phyloP scores from a whole-genome alignment of 2,888 invertebrate species.

The Acanthococcus lagerstroemiae region DNA sequence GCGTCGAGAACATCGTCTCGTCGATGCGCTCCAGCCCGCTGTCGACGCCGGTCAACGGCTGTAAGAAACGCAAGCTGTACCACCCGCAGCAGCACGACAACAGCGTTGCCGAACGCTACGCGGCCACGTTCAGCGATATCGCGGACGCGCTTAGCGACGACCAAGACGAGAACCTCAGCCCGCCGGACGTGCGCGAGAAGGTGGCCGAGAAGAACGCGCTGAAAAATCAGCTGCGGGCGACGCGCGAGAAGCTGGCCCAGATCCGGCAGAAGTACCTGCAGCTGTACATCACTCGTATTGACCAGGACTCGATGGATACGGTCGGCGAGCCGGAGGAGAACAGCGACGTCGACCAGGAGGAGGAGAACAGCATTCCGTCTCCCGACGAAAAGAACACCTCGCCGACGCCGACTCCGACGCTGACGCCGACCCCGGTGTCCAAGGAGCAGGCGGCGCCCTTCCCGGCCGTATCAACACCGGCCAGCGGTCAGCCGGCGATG shows the following conservation, averaged over 20 bases:
- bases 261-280: constrained; percentile 87
- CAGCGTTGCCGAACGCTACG: constrained; percentile 46
- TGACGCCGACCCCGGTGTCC: neutral
- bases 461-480: neutral
- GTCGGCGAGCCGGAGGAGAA: constrained; percentile 53
- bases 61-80: constrained; percentile 90
- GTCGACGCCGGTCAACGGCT: constrained; percentile 69
- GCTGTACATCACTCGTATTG: constrained; percentile 74
- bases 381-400: neutral
- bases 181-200: constrained; percentile 70
- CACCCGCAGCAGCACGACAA: constrained; percentile 86
- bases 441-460: neutral
- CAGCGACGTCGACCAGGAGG: constrained; percentile 52
- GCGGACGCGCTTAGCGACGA: constrained; percentile 67
- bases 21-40: constrained; percentile 78
- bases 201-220: constrained; percentile 77
- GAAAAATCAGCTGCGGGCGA: constrained; percentile 70
- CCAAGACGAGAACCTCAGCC: constrained; percentile 55
- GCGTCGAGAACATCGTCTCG: constrained; percentile 90
- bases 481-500: constrained; percentile 8
- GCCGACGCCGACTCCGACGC: neutral
- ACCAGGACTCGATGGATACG: constrained; percentile 39
- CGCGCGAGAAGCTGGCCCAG: constrained; percentile 81
- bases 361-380: constrained; percentile 48
- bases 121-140: constrained; percentile 89